Conservation (phyloP, 1,140 invertebrate genomes). For the Delia radicum region DNA sequence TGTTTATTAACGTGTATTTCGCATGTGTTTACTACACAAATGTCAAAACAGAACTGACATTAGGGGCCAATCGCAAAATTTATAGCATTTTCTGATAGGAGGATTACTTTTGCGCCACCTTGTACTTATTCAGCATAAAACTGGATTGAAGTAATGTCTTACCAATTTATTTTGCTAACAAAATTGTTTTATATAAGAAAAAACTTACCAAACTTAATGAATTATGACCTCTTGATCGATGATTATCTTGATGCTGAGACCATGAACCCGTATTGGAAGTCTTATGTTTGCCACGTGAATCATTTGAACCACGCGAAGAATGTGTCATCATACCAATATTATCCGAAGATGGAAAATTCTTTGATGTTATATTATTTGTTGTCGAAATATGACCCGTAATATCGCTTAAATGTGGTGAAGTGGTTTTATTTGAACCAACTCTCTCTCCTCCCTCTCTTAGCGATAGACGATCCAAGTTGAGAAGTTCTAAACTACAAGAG, state of each 20-base stretch:
- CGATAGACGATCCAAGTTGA: constrained; percentile 45
- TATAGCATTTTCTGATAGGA: too few relatives aligned
- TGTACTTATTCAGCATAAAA: too few relatives aligned
- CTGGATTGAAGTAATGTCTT: too few relatives aligned
- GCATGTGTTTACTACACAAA: too few relatives aligned
- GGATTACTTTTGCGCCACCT: too few relatives aligned
- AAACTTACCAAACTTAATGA: constrained; percentile 40
- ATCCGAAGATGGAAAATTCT: constrained; percentile 36
- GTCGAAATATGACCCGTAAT: background rate
- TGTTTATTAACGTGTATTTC: too few relatives aligned
- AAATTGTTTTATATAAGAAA: too few relatives aligned
- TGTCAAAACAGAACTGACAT: too few relatives aligned
- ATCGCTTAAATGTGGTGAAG: constrained; percentile 40
- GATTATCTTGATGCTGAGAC: constrained; percentile 27
- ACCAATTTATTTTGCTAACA: too few relatives aligned
- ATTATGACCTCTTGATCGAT: constrained; percentile 39
- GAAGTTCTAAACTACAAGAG: constrained; percentile 38
- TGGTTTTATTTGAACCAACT: constrained; percentile 29
- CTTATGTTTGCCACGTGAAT: constrained; percentile 42
- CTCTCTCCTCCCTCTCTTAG: constrained; percentile 31
- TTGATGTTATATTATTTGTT: constrained; percentile 27
- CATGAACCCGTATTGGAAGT: constrained; percentile 38
- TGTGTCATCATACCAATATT: constrained; percentile 49
- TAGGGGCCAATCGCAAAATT: too few relatives aligned
- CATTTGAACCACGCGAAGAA: constrained; percentile 48